Evolutionary conservation across 92 coral and sea anemone genomes (phyloP).

Genomic region (Desmophyllum pertusum): DNA sequence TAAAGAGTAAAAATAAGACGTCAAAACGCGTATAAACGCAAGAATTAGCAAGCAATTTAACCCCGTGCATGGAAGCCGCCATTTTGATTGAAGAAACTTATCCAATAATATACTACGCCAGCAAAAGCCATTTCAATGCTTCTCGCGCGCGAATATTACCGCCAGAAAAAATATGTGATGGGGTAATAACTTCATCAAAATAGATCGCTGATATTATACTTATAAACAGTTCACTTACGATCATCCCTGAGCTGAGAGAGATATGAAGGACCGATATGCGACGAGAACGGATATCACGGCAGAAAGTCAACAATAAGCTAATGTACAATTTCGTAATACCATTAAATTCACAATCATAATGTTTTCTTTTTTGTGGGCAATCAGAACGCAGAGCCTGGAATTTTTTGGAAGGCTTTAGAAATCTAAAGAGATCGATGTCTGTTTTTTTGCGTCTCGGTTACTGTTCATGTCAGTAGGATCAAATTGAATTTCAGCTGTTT

Average conservation of each 20-base stretch:
- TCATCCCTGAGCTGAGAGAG: not conserved
- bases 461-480: not conserved
- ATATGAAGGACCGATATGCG: not conserved
- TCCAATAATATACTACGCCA: not conserved
- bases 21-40: not conserved
- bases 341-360: not conserved
- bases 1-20: not conserved
- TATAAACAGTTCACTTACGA: conserved; percentile 19
- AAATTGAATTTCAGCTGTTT: conserved; percentile 43
- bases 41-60: not conserved
- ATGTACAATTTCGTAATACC: not conserved
- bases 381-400: not conserved
- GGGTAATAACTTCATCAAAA: not conserved
- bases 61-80: conserved; percentile 26
- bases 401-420: not conserved
- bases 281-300: conserved; percentile 13
- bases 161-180: not conserved
- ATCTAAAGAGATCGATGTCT: not conserved
- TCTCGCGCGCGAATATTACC: not conserved
- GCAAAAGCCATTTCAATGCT: conserved; percentile 11
- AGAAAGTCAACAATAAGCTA: conserved; percentile 30
- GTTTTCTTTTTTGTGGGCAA: not conserved
- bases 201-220: conserved; percentile 2
- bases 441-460: not conserved
- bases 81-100: not conserved